Evolutionary conservation across 2,797 vertebrate species (phyloP).

Genomic region (Lithobates sylvaticus): DNA sequence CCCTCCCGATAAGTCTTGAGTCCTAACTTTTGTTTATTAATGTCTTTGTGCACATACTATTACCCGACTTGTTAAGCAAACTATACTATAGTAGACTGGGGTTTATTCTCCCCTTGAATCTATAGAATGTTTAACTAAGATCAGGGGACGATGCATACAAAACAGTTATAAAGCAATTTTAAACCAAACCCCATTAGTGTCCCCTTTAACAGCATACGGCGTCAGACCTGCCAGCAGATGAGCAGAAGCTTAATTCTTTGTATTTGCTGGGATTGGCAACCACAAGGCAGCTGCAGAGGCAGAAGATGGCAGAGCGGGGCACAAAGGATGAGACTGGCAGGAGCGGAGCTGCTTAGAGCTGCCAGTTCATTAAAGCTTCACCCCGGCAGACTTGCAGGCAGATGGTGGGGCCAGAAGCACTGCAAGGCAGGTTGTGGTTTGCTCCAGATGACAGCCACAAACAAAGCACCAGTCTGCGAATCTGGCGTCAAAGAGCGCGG

Average conservation of each 20-base stretch:
- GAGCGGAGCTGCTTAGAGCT: neutral
- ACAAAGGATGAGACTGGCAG: conserved; percentile 4
- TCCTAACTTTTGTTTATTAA: no score
- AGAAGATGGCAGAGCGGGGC: neutral
- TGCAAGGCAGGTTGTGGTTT: neutral
- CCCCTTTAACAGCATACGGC: neutral
- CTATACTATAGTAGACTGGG: no score
- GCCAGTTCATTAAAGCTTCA: conserved; percentile 23
- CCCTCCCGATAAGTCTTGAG: no score
- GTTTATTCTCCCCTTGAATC: no score
- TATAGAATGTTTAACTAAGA: no score
- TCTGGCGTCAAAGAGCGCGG: neutral
- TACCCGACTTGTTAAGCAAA: no score
- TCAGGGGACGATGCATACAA: no score
- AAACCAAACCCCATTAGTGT: no score
- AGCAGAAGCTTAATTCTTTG: neutral
- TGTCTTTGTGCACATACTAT: no score
- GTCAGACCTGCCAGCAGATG: conserved; percentile 1
- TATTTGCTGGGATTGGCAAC: conserved; percentile 21
- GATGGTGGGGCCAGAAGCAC: conserved; percentile 18
- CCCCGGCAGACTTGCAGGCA: neutral
- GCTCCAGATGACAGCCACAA: neutral
- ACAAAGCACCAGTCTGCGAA: neutral
- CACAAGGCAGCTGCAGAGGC: neutral
- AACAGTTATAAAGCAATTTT: no score